These are phyloP conservation scores for Anolis apletophallus DNA, from an alignment of 2,797 vertebrate genomes.

Conservation along the genomic window DNA sequence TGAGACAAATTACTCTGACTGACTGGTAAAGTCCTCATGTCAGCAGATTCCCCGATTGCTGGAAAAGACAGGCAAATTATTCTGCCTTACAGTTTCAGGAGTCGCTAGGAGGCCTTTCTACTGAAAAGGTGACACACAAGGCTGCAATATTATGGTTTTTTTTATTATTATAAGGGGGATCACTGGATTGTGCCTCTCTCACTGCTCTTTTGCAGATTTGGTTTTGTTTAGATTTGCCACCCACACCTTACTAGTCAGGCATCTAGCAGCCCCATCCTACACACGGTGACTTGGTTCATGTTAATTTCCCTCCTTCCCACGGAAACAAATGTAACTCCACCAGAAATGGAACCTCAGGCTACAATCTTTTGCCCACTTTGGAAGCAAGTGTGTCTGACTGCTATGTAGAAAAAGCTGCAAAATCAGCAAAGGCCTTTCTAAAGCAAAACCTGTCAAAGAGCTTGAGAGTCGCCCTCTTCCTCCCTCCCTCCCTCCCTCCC, in stretches of 20 bases:
- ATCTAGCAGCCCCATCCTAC: neutral
- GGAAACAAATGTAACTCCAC: neutral
- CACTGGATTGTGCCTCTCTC: neutral
- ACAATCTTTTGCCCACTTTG: neutral
- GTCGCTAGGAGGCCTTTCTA: neutral
- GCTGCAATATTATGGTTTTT: too few species aligned
- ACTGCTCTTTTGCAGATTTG: neutral
- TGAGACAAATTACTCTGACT: neutral
- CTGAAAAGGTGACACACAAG: neutral
- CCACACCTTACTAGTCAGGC: rapidly evolving
- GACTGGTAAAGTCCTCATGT: neutral
- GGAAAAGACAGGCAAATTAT: constrained; percentile 3
- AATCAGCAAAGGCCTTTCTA: neutral
- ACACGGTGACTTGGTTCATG: neutral
- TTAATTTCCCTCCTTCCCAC: neutral
- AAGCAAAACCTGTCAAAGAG: neutral
- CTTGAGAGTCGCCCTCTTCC: neutral
- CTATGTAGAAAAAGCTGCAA: neutral
- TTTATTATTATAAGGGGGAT: neutral
- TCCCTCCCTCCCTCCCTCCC: neutral
- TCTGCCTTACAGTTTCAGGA: neutral
- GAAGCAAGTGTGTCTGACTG: neutral
- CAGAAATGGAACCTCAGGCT: neutral
- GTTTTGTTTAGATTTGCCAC: neutral
- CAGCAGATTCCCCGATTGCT: neutral